These are phyloP conservation scores for Capromys pilorides DNA, from an alignment of 2,797 vertebrate genomes.

Conservation along the genomic window DNA sequence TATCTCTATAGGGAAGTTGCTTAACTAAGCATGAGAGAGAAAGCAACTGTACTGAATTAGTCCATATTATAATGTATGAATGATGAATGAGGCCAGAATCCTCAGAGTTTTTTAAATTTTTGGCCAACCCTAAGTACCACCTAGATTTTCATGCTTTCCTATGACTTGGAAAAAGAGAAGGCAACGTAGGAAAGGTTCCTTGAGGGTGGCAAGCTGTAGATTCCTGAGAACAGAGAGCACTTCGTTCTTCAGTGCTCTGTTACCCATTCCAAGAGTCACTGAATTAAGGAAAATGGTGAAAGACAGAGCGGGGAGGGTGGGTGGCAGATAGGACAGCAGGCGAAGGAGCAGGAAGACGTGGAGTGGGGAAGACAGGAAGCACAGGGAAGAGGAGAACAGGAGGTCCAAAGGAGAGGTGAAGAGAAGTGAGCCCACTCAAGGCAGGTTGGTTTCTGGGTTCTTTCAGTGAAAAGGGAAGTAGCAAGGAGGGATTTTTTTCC, in stretches of 20 bases:
- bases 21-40: conserved; percentile 8
- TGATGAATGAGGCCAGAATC: neutral
- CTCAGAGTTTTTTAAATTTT: neutral
- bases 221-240: neutral
- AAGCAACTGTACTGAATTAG: neutral
- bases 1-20: neutral
- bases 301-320: neutral
- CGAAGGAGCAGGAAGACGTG: neutral
- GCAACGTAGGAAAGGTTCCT: neutral
- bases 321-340: neutral
- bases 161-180: neutral
- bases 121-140: neutral
- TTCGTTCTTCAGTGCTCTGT: neutral
- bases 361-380: neutral
- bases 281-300: neutral
- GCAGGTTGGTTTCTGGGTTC: neutral
- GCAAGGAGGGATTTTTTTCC: conserved; percentile 17
- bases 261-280: neutral
- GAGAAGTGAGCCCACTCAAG: neutral
- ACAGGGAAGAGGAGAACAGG: neutral
- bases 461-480: neutral
- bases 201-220: neutral
- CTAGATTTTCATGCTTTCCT: neutral
- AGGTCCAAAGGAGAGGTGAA: neutral
- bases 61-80: neutral